Evolutionary conservation across 1,140 invertebrate species (phyloP).

Genomic region (Pectinophora gossypiella): DNA sequence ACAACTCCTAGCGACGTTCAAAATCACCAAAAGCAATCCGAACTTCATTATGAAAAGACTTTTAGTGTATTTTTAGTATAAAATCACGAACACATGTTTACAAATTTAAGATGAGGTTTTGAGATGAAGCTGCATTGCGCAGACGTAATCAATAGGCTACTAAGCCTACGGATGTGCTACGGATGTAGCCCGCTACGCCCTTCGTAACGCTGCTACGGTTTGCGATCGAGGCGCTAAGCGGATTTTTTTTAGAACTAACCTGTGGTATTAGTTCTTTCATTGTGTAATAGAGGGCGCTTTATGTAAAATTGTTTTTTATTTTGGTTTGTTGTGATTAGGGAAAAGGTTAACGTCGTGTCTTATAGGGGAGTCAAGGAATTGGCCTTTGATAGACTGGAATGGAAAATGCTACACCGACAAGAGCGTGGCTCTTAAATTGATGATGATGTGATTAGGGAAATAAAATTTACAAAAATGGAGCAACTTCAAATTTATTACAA

Average conservation of each 20-base stretch:
- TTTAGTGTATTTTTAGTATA: slow-evolving; percentile 8
- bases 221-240: slow-evolving; percentile 8
- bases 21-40: slow-evolving; percentile 30
- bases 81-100: slow-evolving; percentile 32
- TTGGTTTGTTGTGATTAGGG: no score
- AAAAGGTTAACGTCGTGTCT: no score
- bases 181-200: neutral
- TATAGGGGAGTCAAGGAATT: no score
- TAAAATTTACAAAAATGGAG: no score
- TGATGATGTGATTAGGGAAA: no score
- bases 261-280: slow-evolving; percentile 8
- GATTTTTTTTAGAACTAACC: neutral
- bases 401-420: no score
- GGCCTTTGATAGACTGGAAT: no score
- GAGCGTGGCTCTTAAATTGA: no score
- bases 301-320: neutral
- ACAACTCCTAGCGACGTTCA: slow-evolving; percentile 25
- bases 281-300: slow-evolving; percentile 20
- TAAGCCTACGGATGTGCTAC: neutral
- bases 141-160: slow-evolving; percentile 58
- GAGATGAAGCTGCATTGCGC: slow-evolving; percentile 23
- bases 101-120: slow-evolving; percentile 20
- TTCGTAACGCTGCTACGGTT: neutral
- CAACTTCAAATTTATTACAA: no score
- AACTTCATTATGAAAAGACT: slow-evolving; percentile 36